Conservation (phyloP, 2,113 vertebrate genomes). For the Mellivora capensis region DNA sequence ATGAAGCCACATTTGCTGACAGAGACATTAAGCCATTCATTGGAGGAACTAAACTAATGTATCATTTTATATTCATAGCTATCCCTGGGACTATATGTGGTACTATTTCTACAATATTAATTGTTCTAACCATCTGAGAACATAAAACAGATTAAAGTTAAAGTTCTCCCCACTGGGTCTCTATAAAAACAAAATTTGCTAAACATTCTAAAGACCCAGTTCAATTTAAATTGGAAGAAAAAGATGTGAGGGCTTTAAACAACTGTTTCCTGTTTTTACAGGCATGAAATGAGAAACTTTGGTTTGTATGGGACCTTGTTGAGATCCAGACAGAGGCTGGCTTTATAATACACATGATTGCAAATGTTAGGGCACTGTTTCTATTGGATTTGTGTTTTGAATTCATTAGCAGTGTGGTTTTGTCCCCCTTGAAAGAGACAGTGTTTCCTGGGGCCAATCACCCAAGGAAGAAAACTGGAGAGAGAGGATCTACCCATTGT, state of each 20-base stretch:
- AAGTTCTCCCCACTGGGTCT: not conserved
- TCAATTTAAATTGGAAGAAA: conserved; percentile 20
- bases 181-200: conserved; percentile 36
- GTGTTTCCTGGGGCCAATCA: not conserved
- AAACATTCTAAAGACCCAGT: not conserved
- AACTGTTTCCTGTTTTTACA: not conserved
- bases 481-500: not conserved
- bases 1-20: not conserved
- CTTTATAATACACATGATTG: not conserved
- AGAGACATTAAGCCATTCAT: not conserved
- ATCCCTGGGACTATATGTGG: not conserved
- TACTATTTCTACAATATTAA: conserved; percentile 50
- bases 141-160: conserved; percentile 35
- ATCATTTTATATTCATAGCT: conserved; percentile 23
- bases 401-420: not conserved
- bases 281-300: not conserved
- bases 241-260: conserved; percentile 6
- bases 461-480: not conserved
- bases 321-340: not conserved
- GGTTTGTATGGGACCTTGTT: not conserved
- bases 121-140: conserved; percentile 35
- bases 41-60: conserved; percentile 41
- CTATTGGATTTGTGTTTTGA: not conserved
- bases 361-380: not conserved
- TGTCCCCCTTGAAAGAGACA: not conserved